A percentile compares a stretch with the other conserved stretches of the same genome.
Conservation (phyloP, 2,113 vertebrate genomes). For the Burhinus bistriatus region DNA sequence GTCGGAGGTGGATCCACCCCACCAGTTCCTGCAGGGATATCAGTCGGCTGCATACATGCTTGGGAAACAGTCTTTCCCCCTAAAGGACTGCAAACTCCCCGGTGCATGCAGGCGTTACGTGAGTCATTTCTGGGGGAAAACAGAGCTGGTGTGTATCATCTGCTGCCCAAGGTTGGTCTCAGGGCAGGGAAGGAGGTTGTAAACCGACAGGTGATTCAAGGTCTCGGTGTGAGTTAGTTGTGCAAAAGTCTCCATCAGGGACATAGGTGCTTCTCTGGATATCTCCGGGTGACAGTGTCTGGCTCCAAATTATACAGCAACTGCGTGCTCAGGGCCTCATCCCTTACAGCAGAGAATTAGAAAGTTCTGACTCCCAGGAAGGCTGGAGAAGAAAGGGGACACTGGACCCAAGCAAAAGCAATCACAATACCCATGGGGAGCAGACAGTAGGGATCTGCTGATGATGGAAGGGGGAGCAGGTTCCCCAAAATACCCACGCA, state of each 20-base stretch:
- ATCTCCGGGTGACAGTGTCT: neutral
- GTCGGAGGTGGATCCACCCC: neutral
- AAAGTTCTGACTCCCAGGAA: neutral
- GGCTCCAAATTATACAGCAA: neutral
- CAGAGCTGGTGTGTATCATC: neutral
- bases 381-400: neutral
- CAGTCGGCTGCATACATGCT: neutral
- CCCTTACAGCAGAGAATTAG: neutral
- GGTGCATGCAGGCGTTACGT: neutral
- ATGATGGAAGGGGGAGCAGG: neutral
- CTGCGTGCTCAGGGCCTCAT: neutral
- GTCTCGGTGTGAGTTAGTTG: neutral
- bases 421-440: neutral
- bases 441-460: fast-evolving
- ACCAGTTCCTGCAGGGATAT: conserved; percentile 29
- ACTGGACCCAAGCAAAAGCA: neutral
- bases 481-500: neutral
- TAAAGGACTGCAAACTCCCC: neutral
- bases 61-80: neutral
- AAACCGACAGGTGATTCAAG: neutral
- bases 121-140: neutral
- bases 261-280: neutral
- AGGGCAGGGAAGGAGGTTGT: neutral
- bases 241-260: neutral
- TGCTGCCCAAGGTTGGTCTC: neutral